Base-by-base conservation (phyloP, 2,797 vertebrate species). In the Gymnocypris eckloni region DNA sequence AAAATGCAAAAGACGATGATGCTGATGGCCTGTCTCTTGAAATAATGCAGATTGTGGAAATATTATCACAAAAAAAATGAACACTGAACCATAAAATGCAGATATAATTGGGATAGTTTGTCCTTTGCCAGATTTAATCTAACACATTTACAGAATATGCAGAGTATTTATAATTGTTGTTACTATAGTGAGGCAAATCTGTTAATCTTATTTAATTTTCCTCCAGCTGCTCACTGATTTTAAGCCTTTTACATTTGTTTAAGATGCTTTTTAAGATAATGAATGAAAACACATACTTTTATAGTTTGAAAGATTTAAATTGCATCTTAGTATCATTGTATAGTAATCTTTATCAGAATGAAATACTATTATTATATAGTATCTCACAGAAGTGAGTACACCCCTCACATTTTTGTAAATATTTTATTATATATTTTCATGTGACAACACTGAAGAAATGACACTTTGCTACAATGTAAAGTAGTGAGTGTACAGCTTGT, bases 21-120 rank as follows among this genome's bases (percentile, higher is more conserved):
- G 37, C 54, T 81, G 39, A 41, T 83, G 37, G 25, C 56, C 52
- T 45, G 4, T 50, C 70, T 37, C 41, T 37, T 64, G 37, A 73
- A 83, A 82, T 45, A 59, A 56, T 33, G 6, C 52, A 72, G 77
- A 28, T 25, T 59, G 41, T 80, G 43, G 10, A 48, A 80, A 66
- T 22, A 3, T 20, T 33, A 67, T 15, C 48, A 72, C 50, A 78
- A 56, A 64, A 76, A 43, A 82, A 3, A 22, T 28, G 39, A 45
- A 10, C 50, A 59, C 39, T 71, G 13, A 43, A 82, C 67, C 37
- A 54, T 41, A 81, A 33, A 59, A 43, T 71, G 13, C 56, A 18
- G 15, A 64, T 45, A n/a, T 81, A 70, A 71, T 20, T 72, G n/a
- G 11, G 37, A 54, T 1, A 81, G 18, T 50, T n/a, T 70, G 48